Evolutionary conservation across 2,888 invertebrate species (phyloP).

Genomic region (Biston stratarius): DNA sequence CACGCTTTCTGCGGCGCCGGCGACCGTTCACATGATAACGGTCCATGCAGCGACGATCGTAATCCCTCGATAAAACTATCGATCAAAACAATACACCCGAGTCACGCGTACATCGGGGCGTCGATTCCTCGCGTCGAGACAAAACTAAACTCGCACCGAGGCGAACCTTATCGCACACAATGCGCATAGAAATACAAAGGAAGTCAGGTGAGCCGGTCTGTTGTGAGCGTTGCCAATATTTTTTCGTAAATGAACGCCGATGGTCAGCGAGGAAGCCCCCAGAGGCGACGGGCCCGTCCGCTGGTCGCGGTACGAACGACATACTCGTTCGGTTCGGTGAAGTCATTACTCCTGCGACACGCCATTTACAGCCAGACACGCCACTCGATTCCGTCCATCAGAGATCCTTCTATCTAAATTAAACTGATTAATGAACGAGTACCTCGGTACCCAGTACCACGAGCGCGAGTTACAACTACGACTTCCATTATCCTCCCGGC

Average conservation of each 20-base stretch:
- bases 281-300: not conserved
- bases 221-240: conserved; percentile 1
- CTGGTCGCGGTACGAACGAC: not conserved
- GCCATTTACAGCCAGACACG: conserved; percentile 7
- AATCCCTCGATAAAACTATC: conserved; percentile 30
- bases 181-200: conserved; percentile 13
- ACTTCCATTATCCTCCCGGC: too few species aligned
- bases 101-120: conserved; percentile 1
- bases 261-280: not conserved
- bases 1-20: conserved; percentile 36
- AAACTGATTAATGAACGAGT: too few species aligned
- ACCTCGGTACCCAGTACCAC: too few species aligned
- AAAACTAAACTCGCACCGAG: conserved; percentile 12
- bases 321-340: not conserved
- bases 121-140: conserved; percentile 11
- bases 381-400: conserved; percentile 1
- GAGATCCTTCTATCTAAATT: not conserved
- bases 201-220: conserved; percentile 3
- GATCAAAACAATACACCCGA: conserved; percentile 17
- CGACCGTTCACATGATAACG: conserved; percentile 35
- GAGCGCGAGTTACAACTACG: too few species aligned
- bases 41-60: conserved; percentile 18
- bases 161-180: conserved; percentile 23
- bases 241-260: not conserved
- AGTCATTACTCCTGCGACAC: conserved; percentile 1